These are phyloP conservation scores for Melikaiella ostensackeni DNA, from an alignment of 2,888 invertebrate genomes.

Conservation along the genomic window DNA sequence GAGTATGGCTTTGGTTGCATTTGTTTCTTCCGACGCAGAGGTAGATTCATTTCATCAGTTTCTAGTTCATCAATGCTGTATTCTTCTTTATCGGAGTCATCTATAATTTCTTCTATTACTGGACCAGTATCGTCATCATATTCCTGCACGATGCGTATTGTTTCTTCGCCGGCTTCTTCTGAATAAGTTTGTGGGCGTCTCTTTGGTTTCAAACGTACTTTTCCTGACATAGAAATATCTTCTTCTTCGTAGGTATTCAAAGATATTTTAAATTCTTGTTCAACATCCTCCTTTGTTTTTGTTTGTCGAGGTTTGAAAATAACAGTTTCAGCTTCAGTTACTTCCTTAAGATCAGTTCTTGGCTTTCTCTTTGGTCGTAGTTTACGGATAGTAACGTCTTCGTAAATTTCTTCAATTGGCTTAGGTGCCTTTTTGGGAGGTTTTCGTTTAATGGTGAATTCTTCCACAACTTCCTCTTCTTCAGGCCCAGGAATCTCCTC, in stretches of 20 bases:
- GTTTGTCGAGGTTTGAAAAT: conserved; percentile 87
- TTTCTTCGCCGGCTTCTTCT: conserved; percentile 88
- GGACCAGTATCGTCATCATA: conserved; percentile 81
- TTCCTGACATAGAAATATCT: conserved; percentile 91
- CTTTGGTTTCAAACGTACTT: conserved; percentile 86
- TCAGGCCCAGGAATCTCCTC: conserved; percentile 55
- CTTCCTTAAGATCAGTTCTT: conserved; percentile 84
- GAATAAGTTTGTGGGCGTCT: conserved; percentile 85
- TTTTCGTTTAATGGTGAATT: conserved; percentile 79
- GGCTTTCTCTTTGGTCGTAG: conserved; percentile 84
- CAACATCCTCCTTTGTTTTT: conserved; percentile 91
- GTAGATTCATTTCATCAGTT: conserved; percentile 74
- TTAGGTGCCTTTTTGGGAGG: conserved; percentile 70
- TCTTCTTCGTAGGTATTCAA: conserved; percentile 92
- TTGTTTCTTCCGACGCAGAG: conserved; percentile 68
- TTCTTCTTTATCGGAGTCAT: conserved; percentile 83
- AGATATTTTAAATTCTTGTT: conserved; percentile 93
- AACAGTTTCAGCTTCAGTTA: conserved; percentile 87
- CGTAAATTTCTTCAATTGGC: conserved; percentile 81
- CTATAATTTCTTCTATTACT: conserved; percentile 82
- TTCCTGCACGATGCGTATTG: conserved; percentile 84
- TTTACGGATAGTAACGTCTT: conserved; percentile 87
- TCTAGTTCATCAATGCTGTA: conserved; percentile 74
- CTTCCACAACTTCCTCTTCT: conserved; percentile 71
- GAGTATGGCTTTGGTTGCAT: conserved; percentile 73